A percentile compares a stretch with the other conserved stretches of the same genome.
These are phyloP conservation scores for Lophotriccus pileatus DNA, from an alignment of 2,797 vertebrate genomes.

Conservation along the genomic window DNA sequence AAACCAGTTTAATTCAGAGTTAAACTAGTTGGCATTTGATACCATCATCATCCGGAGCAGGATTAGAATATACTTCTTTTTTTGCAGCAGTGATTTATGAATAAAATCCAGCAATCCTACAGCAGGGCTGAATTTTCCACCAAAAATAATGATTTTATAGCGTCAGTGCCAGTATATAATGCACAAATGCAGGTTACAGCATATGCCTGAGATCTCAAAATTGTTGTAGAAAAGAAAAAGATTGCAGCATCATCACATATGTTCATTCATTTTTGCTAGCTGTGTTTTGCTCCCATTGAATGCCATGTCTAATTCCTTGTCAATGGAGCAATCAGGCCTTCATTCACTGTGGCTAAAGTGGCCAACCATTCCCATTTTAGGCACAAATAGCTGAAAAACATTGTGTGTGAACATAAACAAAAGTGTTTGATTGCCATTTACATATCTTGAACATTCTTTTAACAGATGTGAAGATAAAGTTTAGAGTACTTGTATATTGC, in stretches of 20 bases:
- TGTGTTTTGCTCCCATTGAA: conserved; percentile 16
- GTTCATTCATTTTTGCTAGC: conserved; percentile 22
- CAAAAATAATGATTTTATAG: background rate
- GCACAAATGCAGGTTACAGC: background rate
- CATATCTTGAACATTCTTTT: conserved; percentile 17
- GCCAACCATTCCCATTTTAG: conserved; percentile 13
- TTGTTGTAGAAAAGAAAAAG: conserved; percentile 15
- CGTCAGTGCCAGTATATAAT: background rate
- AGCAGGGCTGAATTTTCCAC: background rate
- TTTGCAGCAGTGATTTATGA: background rate
- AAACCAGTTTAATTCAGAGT: background rate
- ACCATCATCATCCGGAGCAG: background rate
- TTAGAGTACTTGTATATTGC: background rate
- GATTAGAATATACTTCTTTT: background rate
- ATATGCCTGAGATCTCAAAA: background rate
- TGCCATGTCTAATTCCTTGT: background rate
- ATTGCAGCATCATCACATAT: conserved; percentile 19
- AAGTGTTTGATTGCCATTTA: conserved; percentile 58
- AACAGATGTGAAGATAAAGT: conserved; percentile 36
- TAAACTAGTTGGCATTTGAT: background rate
- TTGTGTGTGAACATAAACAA: conserved; percentile 49
- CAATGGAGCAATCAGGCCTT: conserved; percentile 35
- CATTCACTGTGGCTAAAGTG: conserved; percentile 19
- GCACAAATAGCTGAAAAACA: background rate
- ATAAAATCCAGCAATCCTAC: background rate